Conservation (phyloP, 2,113 vertebrate species). For the Galbula dea region DNA sequence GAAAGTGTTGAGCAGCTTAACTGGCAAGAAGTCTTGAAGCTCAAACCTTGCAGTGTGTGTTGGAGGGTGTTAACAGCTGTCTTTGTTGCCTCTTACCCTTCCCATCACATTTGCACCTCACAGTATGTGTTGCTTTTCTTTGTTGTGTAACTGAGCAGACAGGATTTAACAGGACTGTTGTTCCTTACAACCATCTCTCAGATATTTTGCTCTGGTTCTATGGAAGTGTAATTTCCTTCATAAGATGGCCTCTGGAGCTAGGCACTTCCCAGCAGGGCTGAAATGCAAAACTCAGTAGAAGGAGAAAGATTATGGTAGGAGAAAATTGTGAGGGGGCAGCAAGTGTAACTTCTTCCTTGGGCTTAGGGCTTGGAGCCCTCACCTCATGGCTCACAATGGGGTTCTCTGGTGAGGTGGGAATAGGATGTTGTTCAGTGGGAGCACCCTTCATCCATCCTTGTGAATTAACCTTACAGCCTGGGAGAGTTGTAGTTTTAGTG, state of each 20-base stretch:
- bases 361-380: background rate
- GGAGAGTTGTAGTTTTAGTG: background rate
- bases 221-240: background rate
- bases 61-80: background rate
- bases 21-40: background rate
- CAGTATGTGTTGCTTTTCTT: background rate
- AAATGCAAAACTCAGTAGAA: background rate
- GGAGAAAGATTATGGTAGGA: background rate
- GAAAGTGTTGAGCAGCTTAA: background rate
- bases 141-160: background rate
- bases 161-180: background rate
- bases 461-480: background rate
- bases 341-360: background rate
- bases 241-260: background rate
- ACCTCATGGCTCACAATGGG: accelerated
- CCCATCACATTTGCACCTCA: background rate
- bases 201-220: background rate
- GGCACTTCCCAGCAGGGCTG: background rate
- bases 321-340: background rate
- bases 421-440: background rate
- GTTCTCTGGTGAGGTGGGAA: background rate
- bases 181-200: accelerated
- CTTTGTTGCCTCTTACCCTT: background rate
- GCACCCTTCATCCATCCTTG: background rate
- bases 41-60: background rate